These are phyloP conservation scores for Mimas tiliae DNA, from an alignment of 2,888 invertebrate genomes.

Conservation along the genomic window DNA sequence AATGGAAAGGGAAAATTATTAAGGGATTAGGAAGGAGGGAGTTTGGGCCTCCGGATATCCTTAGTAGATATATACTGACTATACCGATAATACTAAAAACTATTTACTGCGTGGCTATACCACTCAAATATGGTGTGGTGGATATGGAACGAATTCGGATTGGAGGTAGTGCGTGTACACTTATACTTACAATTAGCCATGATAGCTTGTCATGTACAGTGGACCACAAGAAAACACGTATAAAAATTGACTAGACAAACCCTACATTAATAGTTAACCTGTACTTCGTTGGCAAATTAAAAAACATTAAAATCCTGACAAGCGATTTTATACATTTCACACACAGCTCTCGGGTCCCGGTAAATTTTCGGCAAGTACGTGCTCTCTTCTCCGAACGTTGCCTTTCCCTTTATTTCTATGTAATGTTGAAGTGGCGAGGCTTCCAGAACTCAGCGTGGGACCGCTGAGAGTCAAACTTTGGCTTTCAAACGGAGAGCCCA, in stretches of 20 bases:
- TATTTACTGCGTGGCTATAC: too few species aligned
- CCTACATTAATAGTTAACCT: constrained; percentile 46
- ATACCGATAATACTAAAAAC: too few species aligned
- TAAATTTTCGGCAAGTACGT: constrained; percentile 92
- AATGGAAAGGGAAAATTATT: too few species aligned
- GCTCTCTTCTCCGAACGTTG: constrained; percentile 86
- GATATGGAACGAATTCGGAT: too few species aligned
- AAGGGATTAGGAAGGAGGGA: too few species aligned
- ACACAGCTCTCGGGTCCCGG: constrained; percentile 96
- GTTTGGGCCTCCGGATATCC: too few species aligned
- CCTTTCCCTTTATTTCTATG: constrained; percentile 82
- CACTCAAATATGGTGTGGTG: too few species aligned
- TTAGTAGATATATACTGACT: too few species aligned
- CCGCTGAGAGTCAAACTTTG: constrained; percentile 70
- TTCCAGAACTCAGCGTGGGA: constrained; percentile 76
- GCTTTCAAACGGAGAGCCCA: constrained; percentile 73
- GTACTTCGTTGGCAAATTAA: constrained; percentile 42
- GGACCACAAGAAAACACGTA: constrained; percentile 40
- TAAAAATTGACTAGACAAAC: constrained; percentile 37
- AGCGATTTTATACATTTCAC: constrained; percentile 59
- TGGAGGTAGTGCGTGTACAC: too few species aligned
- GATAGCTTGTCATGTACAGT: constrained; percentile 30
- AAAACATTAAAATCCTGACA: constrained; percentile 42
- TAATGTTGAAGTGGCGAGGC: constrained; percentile 74
- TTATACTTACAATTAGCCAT: constrained; percentile 20